Evolutionary conservation across 2,888 invertebrate genomes (phyloP).

Genomic region (Melanostoma mellinum): DNA sequence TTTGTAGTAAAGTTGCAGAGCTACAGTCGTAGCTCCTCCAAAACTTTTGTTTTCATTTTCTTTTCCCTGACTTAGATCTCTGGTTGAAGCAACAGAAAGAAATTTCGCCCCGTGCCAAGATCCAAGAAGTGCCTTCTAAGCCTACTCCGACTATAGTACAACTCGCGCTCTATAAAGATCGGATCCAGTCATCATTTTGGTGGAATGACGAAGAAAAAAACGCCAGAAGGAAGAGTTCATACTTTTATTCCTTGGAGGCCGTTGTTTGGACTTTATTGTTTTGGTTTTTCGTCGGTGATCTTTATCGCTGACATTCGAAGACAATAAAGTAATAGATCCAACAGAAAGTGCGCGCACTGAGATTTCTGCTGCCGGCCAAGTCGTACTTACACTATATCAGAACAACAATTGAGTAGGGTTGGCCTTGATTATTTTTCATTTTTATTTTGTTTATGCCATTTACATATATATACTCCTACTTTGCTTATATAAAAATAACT

Average conservation of each 20-base stretch:
- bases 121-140: slow-evolving; percentile 16
- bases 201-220: slow-evolving; percentile 10
- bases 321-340: slow-evolving; percentile 70
- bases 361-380: slow-evolving; percentile 35
- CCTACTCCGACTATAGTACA: slow-evolving; percentile 3
- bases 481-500: neutral
- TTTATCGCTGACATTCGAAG: slow-evolving; percentile 68
- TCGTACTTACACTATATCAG: neutral
- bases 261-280: slow-evolving; percentile 59
- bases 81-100: slow-evolving; percentile 9
- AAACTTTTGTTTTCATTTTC: slow-evolving; percentile 67
- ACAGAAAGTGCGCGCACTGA: slow-evolving; percentile 36
- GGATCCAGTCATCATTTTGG: slow-evolving; percentile 55
- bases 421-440: slow-evolving; percentile 66
- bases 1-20: neutral
- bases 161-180: slow-evolving; percentile 23
- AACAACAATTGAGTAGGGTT: slow-evolving; percentile 58
- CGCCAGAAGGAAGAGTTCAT: slow-evolving; percentile 3
- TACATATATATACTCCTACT: neutral
- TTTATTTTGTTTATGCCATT: neutral
- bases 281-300: slow-evolving; percentile 62
- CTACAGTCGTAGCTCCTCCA: slow-evolving; percentile 14
- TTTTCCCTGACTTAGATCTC: neutral
- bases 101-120: slow-evolving; percentile 54
- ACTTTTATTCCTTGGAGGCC: slow-evolving; percentile 43